A percentile compares a stretch with the other conserved stretches of the same genome.
Evolutionary conservation across 2,888 invertebrate species (phyloP).

Genomic region (Rhagonycha fulva): DNA sequence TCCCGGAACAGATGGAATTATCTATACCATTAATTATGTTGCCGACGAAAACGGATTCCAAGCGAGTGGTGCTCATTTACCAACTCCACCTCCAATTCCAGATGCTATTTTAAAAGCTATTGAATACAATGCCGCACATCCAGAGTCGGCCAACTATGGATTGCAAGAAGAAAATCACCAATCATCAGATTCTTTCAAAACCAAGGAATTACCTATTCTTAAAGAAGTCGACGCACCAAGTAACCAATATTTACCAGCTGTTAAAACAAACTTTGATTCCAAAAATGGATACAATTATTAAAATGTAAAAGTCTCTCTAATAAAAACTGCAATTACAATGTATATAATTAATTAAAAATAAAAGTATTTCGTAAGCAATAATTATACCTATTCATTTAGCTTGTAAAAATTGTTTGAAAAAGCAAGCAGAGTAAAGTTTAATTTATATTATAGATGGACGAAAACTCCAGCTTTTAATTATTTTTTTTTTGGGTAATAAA

Average conservation of each 20-base stretch:
- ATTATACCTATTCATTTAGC: background rate
- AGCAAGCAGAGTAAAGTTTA: background rate
- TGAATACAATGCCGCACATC: background rate
- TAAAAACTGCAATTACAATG: background rate
- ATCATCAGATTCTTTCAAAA: background rate
- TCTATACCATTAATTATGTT: constrained; percentile 65
- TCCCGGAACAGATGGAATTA: constrained; percentile 64
- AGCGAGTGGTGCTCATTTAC: constrained; percentile 58
- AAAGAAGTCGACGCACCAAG: background rate
- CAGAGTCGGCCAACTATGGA: background rate
- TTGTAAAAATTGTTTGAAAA: background rate
- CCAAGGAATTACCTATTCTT: background rate
- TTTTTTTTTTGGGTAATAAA: too few species aligned
- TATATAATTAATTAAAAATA: background rate
- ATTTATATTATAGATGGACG: background rate
- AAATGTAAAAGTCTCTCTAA: background rate
- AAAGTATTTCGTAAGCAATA: background rate
- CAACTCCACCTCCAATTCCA: constrained; percentile 32
- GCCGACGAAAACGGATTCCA: constrained; percentile 67
- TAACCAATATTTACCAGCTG: background rate
- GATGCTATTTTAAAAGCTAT: background rate
- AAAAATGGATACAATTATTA: background rate
- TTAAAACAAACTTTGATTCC: background rate
- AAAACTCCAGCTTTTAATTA: too few species aligned
- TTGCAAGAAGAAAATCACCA: background rate